Percentiles rank a stretch among this genome's conserved stretches.
These are phyloP conservation scores for Ichneumoninae sp. DNA, from an alignment of 2,888 invertebrate species.

Conservation along the genomic window DNA sequence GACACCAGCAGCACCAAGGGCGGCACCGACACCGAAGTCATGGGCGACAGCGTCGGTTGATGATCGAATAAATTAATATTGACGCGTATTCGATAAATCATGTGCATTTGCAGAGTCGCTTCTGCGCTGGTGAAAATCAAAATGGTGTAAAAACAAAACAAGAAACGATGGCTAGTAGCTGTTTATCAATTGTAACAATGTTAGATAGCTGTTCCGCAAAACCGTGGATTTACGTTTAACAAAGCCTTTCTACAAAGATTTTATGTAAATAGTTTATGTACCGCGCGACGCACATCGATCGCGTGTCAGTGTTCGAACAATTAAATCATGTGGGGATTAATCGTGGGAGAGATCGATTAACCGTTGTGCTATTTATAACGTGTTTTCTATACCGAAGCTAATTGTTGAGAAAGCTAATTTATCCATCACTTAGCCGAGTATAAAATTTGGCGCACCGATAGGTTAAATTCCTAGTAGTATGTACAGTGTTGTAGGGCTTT, in stretches of 20 bases:
- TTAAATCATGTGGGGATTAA: conserved; percentile 23
- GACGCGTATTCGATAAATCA: conserved; percentile 51
- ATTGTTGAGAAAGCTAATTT: conserved; percentile 54
- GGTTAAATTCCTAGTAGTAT: conserved; percentile 54
- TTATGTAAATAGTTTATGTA: conserved; percentile 78
- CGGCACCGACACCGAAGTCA: conserved; percentile 78
- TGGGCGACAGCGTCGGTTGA: conserved; percentile 83
- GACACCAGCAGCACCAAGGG: conserved; percentile 71
- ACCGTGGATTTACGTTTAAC: conserved; percentile 75
- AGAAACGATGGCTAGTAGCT: conserved; percentile 75
- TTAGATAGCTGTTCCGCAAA: conserved; percentile 74
- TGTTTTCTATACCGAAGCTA: conserved; percentile 58
- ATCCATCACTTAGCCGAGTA: conserved; percentile 25
- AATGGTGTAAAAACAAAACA: conserved; percentile 67
- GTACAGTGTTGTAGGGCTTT: conserved; percentile 56
- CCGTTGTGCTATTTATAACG: conserved; percentile 39
- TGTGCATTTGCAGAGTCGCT: conserved; percentile 41
- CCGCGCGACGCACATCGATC: conserved; percentile 53
- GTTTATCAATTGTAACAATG: conserved; percentile 76
- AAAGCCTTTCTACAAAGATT: conserved; percentile 78
- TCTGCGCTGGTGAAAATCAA: conserved; percentile 76
- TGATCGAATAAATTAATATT: conserved; percentile 53
- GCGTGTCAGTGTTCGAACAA: conserved; percentile 44
- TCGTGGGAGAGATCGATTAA: conserved; percentile 2
- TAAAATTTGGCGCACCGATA: conserved; percentile 47